Conservation (phyloP, 2,888 invertebrate species). For the Cyclophora albipunctata region DNA sequence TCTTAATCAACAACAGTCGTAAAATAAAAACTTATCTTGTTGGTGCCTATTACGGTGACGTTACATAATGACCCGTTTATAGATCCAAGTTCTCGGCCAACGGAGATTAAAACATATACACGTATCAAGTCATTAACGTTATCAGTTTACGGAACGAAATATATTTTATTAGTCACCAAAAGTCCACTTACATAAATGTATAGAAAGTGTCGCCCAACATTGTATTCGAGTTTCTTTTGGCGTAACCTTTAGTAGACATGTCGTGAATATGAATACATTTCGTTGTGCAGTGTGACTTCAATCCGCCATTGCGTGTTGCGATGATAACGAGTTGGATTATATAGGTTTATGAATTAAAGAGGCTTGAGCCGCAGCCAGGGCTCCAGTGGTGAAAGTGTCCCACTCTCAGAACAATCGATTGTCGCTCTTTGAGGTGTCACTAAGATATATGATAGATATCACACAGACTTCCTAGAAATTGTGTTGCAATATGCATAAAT, state of each 20-base stretch:
- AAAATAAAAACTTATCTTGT: constrained; percentile 4
- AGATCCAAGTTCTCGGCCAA: constrained; percentile 32
- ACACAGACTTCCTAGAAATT: constrained; percentile 40
- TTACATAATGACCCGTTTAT: constrained; percentile 20
- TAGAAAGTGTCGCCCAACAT: constrained; percentile 63
- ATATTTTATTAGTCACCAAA: constrained; percentile 25
- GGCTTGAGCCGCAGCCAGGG: constrained; percentile 37
- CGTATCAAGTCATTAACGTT: constrained; percentile 16
- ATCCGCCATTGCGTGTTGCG: constrained; percentile 27
- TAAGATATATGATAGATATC: constrained; percentile 52
- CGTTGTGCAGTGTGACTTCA: constrained; percentile 49
- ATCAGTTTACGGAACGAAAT: constrained; percentile 16
- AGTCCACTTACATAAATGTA: constrained; percentile 28
- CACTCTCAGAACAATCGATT: constrained; percentile 60
- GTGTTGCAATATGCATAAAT: constrained; percentile 33
- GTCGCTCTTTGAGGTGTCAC: constrained; percentile 61
- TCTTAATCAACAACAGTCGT: neutral
- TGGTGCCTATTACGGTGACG: constrained; percentile 4
- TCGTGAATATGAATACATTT: constrained; percentile 50
- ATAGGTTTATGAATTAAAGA: constrained; percentile 51
- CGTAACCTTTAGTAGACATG: constrained; percentile 53
- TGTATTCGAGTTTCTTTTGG: constrained; percentile 36
- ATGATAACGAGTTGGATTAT: constrained; percentile 55
- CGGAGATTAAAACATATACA: constrained; percentile 15
- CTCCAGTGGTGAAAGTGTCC: constrained; percentile 60